These are phyloP conservation scores for Neomorphus geoffroyi DNA, from an alignment of 2,797 vertebrate species.

Conservation along the genomic window DNA sequence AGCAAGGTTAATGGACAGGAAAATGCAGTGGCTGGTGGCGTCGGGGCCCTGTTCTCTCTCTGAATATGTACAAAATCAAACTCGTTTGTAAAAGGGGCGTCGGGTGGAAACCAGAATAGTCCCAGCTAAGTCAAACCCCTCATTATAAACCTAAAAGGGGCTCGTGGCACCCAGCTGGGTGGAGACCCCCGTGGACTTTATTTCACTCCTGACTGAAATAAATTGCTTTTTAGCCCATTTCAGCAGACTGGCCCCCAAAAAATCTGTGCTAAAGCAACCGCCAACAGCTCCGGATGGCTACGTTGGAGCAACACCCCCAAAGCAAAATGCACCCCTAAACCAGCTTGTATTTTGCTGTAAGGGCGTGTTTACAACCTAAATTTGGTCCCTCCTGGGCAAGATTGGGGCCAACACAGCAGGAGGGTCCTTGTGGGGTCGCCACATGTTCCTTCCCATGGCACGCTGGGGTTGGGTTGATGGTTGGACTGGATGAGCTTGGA, in stretches of 20 bases:
- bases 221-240: neutral
- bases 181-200: neutral
- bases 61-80: neutral
- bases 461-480: too few relatives aligned
- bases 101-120: neutral
- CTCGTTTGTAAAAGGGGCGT: neutral
- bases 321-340: neutral
- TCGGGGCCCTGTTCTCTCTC: neutral
- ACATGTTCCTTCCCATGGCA: neutral
- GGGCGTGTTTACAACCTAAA: neutral
- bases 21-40: neutral
- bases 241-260: neutral
- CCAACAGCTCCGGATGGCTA: neutral
- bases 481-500: too few relatives aligned
- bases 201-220: neutral
- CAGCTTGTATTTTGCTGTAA: fast-evolving
- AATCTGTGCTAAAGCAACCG: fast-evolving
- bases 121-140: neutral
- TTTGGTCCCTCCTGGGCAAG: neutral
- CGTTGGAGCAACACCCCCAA: neutral
- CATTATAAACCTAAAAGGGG: neutral
- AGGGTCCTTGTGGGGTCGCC: neutral
- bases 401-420: neutral
- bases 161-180: too few relatives aligned
- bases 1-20: constrained; percentile 15